Base-by-base conservation (phyloP, 30 jellyfish, hydroid and myxozoan species). In the Turritopsis dohrnii region DNA sequence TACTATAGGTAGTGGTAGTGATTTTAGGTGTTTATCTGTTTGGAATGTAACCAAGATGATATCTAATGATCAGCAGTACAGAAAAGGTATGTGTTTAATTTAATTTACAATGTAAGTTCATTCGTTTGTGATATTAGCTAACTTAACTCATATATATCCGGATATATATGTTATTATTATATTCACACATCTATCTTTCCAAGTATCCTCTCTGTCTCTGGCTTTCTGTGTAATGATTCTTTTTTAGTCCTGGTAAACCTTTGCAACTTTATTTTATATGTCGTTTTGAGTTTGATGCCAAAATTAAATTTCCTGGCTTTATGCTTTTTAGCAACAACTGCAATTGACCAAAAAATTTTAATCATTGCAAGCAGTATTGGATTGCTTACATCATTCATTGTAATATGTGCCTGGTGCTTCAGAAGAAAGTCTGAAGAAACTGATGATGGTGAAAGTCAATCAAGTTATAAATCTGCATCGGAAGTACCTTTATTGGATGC, bases 351-450 rank as follows among this genome's bases (percentile, higher is more conserved):
- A 21, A 26, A 21, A 8, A 54, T 29, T 81, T 52, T 23, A 8
- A 26, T 86, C 26, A 83, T 81, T 20, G 84, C 80, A 23, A 84
- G 84, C 24, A 65, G 88, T 75, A 29, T 83, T 24, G 96, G 86
- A 28, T 23, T 90, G 65, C 52, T 79, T 71, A 21, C 83, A 0
- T 53, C 89, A 20, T 86, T 86, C 74, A 69, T 82, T 25, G 88
- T 74, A 17, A 41, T 90, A 29, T 90, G 97, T 74, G 71, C 93
- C 17, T 90, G 88, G 79, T 90, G 97, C 80, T 90, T 81, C 93
- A 86, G 84, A 79, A 86, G 75, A 75, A 86, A 86, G 22, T 18
- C 41, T 8, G 83, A 29, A 54, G 88, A 52, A 17, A 77, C 71
- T 8, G 93, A 81, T 21, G 96, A 90, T n/a, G 97, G 72, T 21